Evolutionary conservation across 2,888 invertebrate genomes (phyloP).

Genomic region (Chalcosyrphus nemorum): DNA sequence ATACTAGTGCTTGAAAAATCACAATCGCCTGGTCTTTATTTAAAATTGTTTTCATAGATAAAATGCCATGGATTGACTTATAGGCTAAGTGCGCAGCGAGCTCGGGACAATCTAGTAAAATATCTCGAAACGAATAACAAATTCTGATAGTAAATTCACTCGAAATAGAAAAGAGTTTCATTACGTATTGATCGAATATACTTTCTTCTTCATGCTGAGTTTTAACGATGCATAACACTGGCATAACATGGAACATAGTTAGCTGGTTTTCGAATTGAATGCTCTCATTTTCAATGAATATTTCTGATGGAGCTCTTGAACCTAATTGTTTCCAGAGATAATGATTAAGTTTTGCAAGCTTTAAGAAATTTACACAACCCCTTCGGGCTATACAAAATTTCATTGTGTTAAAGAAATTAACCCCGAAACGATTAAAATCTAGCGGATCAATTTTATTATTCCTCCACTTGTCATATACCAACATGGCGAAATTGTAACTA

Average conservation of each 20-base stretch:
- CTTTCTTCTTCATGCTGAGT: slow-evolving; percentile 79
- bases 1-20: slow-evolving; percentile 85
- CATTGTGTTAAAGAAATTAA: slow-evolving; percentile 81
- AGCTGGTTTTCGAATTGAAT: slow-evolving; percentile 85
- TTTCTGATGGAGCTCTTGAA: slow-evolving; percentile 78
- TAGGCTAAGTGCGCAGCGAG: slow-evolving; percentile 78
- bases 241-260: slow-evolving; percentile 85
- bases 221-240: slow-evolving; percentile 83
- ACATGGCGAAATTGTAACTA: slow-evolving; percentile 78
- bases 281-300: slow-evolving; percentile 79
- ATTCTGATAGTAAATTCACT: slow-evolving; percentile 86
- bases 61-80: slow-evolving; percentile 80
- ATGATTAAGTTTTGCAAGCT: slow-evolving; percentile 81
- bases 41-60: slow-evolving; percentile 83
- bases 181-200: slow-evolving; percentile 84
- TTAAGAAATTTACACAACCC: slow-evolving; percentile 79
- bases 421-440: slow-evolving; percentile 79
- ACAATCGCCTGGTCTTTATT: slow-evolving; percentile 85
- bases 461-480: slow-evolving; percentile 79
- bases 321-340: slow-evolving; percentile 82
- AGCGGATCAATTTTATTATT: slow-evolving; percentile 75
- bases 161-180: slow-evolving; percentile 85
- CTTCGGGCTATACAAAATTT: slow-evolving; percentile 79
- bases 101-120: slow-evolving; percentile 73
- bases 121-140: slow-evolving; percentile 84